Evolutionary conservation across 2,888 invertebrate species (phyloP).

Genomic region (Xanthia icteritia): DNA sequence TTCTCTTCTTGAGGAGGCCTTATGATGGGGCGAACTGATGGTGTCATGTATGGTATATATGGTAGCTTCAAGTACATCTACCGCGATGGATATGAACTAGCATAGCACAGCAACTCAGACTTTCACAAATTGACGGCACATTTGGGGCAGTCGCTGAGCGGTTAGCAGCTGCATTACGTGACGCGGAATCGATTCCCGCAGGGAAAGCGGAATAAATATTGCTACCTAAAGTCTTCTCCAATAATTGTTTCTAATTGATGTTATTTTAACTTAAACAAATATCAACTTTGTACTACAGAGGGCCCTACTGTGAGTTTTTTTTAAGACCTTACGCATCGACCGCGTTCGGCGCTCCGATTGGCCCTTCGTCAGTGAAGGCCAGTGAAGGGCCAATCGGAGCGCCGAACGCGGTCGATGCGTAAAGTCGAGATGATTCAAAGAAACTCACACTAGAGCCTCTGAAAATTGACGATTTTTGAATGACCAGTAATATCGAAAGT

Average conservation of each 20-base stretch:
- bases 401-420: no score
- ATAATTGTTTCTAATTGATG: not conserved
- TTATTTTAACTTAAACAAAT: not conserved
- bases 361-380: no score
- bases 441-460: no score
- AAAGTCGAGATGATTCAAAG: no score
- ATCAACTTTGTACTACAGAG: not conserved
- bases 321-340: no score
- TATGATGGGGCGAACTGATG: not conserved
- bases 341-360: no score
- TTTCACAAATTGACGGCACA: slow-evolving; percentile 5
- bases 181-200: not conserved
- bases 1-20: not conserved
- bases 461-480: not conserved
- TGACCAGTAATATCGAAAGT: no score
- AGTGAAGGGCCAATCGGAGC: no score
- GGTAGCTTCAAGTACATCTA: not conserved
- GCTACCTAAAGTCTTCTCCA: not conserved
- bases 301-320: no score
- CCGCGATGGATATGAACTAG: not conserved
- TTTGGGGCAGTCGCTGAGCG: not conserved
- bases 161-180: not conserved
- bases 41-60: not conserved
- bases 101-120: not conserved
- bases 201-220: not conserved